These are phyloP conservation scores for Harlomillsia oculata DNA, from an alignment of 1,140 invertebrate genomes.

Conservation along the genomic window DNA sequence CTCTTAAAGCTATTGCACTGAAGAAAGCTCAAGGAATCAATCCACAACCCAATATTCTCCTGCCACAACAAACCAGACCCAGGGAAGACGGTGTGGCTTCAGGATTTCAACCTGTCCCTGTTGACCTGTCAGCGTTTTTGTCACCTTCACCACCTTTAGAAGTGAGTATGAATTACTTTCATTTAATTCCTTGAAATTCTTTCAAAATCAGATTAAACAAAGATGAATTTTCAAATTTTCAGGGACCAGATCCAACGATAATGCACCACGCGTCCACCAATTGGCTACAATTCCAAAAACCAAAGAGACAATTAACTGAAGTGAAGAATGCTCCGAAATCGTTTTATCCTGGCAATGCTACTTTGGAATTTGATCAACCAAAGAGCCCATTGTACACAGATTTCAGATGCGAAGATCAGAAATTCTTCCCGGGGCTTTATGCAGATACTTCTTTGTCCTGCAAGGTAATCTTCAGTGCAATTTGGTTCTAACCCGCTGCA, in stretches of 20 bases:
- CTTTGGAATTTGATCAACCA: slow-evolving; percentile 21
- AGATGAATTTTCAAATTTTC: too few species aligned
- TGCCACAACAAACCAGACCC: slow-evolving; percentile 28
- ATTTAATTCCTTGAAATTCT: too few species aligned
- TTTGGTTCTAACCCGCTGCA: too few species aligned
- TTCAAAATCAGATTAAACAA: too few species aligned
- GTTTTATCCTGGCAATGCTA: slow-evolving; percentile 62
- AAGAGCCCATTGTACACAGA: slow-evolving; percentile 50
- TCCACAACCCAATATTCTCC: slow-evolving; percentile 20
- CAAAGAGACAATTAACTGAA: slow-evolving; percentile 46
- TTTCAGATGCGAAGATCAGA: slow-evolving; percentile 78
- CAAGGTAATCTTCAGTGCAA: slow-evolving; percentile 55
- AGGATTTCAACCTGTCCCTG: slow-evolving; percentile 7
- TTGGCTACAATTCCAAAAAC: too few species aligned
- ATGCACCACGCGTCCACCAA: neutral
- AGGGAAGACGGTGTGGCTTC: slow-evolving; percentile 5
- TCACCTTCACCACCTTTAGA: slow-evolving; percentile 16
- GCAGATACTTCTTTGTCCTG: slow-evolving; percentile 82
- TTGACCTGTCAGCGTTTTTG: slow-evolving; percentile 28
- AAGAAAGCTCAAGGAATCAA: slow-evolving; percentile 26
- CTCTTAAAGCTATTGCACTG: slow-evolving; percentile 30
- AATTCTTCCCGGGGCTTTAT: slow-evolving; percentile 79
- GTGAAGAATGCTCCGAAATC: slow-evolving; percentile 81
- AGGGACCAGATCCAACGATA: too few species aligned
- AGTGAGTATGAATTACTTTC: neutral